These are phyloP conservation scores for Diadumene lineata DNA, from an alignment of 92 coral and sea anemone species.

Conservation along the genomic window DNA sequence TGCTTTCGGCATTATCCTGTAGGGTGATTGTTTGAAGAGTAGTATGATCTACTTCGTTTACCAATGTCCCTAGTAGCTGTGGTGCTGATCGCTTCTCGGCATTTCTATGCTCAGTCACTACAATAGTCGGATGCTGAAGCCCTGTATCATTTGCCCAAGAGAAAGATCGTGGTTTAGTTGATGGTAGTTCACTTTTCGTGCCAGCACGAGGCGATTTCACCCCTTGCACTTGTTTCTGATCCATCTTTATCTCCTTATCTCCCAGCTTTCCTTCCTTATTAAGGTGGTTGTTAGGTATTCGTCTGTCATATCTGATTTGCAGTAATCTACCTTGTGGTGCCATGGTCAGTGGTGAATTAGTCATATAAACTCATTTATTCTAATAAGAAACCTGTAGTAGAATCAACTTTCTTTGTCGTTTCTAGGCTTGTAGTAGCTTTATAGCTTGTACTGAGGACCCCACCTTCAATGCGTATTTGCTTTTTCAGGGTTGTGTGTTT, in stretches of 20 bases:
- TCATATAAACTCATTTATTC: neutral
- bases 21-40: neutral
- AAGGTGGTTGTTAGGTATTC: neutral
- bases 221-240: neutral
- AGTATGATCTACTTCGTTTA: neutral
- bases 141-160: neutral
- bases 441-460: too few relatives aligned
- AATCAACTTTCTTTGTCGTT: too few relatives aligned
- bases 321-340: neutral
- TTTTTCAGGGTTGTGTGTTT: too few relatives aligned
- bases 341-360: neutral
- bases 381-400: too few relatives aligned
- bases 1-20: neutral
- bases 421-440: too few relatives aligned
- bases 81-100: neutral
- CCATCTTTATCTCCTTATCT: neutral
- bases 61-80: neutral
- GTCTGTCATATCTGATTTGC: neutral
- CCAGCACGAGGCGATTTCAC: neutral
- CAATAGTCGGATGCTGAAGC: neutral
- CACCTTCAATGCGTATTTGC: too few relatives aligned
- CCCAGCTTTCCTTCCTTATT: constrained; percentile 18
- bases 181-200: neutral
- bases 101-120: neutral
- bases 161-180: neutral